Conservation (phyloP, 92 coral and sea anemone genomes). For the Epizoanthus ramosus region DNA sequence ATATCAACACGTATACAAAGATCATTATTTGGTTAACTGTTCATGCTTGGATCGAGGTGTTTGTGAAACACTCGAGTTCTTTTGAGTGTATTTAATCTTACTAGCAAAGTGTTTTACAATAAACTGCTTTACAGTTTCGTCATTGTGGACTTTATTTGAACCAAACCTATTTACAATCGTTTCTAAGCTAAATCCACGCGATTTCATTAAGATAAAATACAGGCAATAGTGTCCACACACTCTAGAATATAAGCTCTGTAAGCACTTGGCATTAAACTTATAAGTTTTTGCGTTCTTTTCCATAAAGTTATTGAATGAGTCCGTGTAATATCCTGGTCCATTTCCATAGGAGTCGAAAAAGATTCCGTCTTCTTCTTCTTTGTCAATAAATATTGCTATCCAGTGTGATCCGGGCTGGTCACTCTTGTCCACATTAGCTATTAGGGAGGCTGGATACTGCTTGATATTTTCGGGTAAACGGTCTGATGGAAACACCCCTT, state of each 20-base stretch:
- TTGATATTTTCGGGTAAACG: not conserved
- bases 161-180: conserved; percentile 8
- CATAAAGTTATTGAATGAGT: not conserved
- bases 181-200: conserved; percentile 10
- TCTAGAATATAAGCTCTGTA: not conserved
- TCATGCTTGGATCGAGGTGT: conserved; percentile 2
- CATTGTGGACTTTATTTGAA: not conserved
- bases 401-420: not conserved
- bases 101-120: not conserved
- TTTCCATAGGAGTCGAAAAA: conserved; percentile 18
- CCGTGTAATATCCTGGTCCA: not conserved
- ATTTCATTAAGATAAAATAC: not conserved
- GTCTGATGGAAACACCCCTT: not conserved
- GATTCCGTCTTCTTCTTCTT: not conserved
- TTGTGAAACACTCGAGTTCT: no score
- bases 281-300: not conserved
- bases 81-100: no score
- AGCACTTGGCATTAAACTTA: not conserved
- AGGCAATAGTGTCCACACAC: conserved; percentile 8
- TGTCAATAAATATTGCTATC: conserved; percentile 2
- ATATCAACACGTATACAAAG: conserved; percentile 3
- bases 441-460: conserved; percentile 15
- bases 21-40: not conserved
- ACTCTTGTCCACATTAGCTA: conserved; percentile 23
- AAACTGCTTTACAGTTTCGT: not conserved